These are phyloP conservation scores for Amphipyra berbera DNA, from an alignment of 2,888 invertebrate species.

Conservation along the genomic window DNA sequence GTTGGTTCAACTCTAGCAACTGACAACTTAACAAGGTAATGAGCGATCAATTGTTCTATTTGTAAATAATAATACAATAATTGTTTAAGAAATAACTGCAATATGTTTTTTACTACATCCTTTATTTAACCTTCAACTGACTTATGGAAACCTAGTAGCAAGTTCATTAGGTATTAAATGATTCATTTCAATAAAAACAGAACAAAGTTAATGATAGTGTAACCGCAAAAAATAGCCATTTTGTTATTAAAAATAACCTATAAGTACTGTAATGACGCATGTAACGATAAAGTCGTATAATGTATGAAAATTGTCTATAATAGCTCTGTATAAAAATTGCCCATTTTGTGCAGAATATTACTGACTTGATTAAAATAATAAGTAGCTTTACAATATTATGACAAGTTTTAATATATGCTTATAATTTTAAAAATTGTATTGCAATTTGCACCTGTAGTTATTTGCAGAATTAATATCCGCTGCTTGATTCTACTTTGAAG, in stretches of 20 bases:
- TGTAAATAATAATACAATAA: too few relatives aligned
- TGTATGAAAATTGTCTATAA: slow-evolving; percentile 36
- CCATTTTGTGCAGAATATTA: slow-evolving; percentile 17
- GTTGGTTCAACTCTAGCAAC: too few relatives aligned
- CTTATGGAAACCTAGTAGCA: slow-evolving; percentile 10
- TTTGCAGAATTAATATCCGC: too few relatives aligned
- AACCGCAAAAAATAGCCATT: slow-evolving; percentile 47
- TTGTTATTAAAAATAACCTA: slow-evolving; percentile 42
- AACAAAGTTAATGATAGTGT: slow-evolving; percentile 20
- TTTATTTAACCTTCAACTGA: slow-evolving; percentile 15
- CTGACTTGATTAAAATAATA: background rate
- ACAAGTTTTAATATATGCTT: too few relatives aligned
- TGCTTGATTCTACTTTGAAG: too few relatives aligned
- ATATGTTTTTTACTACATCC: slow-evolving; percentile 1
- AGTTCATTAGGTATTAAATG: slow-evolving; percentile 19
- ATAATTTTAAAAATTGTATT: background rate
- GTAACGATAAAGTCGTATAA: slow-evolving; percentile 34
- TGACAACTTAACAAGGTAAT: too few relatives aligned
- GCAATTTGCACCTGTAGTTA: slow-evolving; percentile 30
- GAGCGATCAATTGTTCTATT: too few relatives aligned
- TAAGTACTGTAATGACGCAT: slow-evolving; percentile 39
- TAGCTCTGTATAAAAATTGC: slow-evolving; percentile 32
- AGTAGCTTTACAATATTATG: background rate
- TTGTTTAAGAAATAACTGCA: too few relatives aligned
- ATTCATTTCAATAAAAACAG: slow-evolving; percentile 38